A percentile compares a stretch with the other conserved stretches of the same genome.
Conservation (phyloP, 2,113 vertebrate genomes). For the Bos taurus region ARS-UCD2.0 NC_037345.1:54947001-54947500, state of each 20-base stretch:
- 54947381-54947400: neutral
- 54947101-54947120: neutral
- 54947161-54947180: neutral
- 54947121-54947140: neutral
- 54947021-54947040: fast-evolving
- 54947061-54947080: neutral
- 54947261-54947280: neutral
- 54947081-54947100: neutral
- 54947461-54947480: neutral
- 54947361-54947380: neutral
- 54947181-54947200: neutral
- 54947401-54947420: neutral
- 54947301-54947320: neutral
- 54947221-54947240: neutral
- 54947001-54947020: neutral
- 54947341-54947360: neutral
- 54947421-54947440: neutral
- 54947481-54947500: neutral
- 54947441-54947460: neutral
- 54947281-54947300: neutral
- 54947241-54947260: neutral
- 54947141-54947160: neutral
- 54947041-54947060: fast-evolving
- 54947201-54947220: neutral
- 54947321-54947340: neutral